A percentile compares a stretch with the other conserved stretches of the same genome.
These are phyloP conservation scores for Hemaris fuciformis DNA, from an alignment of 2,888 invertebrate species.

Conservation along the genomic window DNA sequence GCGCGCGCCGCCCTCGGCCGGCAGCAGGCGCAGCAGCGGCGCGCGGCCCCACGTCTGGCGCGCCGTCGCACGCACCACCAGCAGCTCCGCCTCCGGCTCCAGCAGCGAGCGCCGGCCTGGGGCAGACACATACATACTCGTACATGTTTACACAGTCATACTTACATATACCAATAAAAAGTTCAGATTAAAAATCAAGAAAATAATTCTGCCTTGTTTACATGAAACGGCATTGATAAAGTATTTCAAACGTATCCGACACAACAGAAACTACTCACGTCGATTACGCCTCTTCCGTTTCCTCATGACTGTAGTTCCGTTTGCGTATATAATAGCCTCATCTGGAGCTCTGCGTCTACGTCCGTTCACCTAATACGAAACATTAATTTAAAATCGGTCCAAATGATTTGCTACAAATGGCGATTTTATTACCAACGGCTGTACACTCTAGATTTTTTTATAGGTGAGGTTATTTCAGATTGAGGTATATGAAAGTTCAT, in stretches of 20 bases:
- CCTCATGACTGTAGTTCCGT: constrained; percentile 67
- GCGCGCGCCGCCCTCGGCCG: constrained; percentile 57
- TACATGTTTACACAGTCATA: too few species aligned
- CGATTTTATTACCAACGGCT: too few species aligned
- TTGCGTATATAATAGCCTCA: constrained; percentile 68
- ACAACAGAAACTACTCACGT: constrained; percentile 48
- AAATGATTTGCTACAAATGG: too few species aligned
- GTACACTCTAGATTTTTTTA: too few species aligned
- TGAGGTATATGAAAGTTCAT: too few species aligned
- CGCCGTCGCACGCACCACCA: constrained; percentile 56
- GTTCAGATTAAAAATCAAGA: background rate
- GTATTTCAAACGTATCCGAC: too few species aligned
- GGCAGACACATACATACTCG: too few species aligned
- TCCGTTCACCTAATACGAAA: constrained; percentile 59
- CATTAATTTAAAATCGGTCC: too few species aligned
- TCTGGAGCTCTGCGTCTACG: constrained; percentile 67
- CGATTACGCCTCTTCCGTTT: constrained; percentile 63
- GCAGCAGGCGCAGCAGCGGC: constrained; percentile 61
- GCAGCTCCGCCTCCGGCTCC: constrained; percentile 64
- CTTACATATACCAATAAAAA: too few species aligned
- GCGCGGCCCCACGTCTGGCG: constrained; percentile 67
- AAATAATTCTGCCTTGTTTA: too few species aligned
- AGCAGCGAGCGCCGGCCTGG: constrained; percentile 65
- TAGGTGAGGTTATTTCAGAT: too few species aligned
- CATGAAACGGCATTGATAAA: too few species aligned